Conservation (phyloP, 2,113 vertebrate species). For the Lophochroa leadbeateri region DNA sequence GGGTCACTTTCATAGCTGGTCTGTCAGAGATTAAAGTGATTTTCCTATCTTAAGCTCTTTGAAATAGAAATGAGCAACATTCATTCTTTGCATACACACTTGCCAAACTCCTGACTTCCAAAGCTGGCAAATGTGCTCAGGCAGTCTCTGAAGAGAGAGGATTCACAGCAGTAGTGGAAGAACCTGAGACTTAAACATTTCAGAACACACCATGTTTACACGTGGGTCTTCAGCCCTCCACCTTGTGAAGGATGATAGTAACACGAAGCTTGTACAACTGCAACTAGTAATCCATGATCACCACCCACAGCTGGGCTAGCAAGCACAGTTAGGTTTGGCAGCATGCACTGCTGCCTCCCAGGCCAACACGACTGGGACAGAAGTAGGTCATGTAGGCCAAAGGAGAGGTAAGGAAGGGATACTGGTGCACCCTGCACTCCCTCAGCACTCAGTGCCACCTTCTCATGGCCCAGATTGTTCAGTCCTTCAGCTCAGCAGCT, state of each 20-base stretch:
- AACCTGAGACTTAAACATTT: not conserved
- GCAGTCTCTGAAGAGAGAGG: not conserved
- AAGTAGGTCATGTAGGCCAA: slow-evolving; percentile 6
- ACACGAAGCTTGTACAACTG: not conserved
- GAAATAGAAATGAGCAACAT: slow-evolving; percentile 31
- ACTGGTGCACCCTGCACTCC: not conserved
- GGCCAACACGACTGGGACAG: not conserved
- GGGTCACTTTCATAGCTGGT: not conserved
- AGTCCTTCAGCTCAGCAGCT: not conserved
- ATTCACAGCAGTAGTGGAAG: not conserved
- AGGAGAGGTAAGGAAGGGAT: not conserved
- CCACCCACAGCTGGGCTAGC: not conserved
- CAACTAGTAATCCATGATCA: not conserved
- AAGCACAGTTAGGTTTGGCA: not conserved
- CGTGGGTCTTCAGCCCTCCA: not conserved
- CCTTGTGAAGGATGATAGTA: not conserved
- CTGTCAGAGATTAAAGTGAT: slow-evolving; percentile 11
- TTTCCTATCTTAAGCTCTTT: slow-evolving; percentile 14
- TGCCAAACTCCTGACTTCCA: not conserved
- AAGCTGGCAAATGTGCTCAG: not conserved
- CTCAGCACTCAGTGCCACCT: not conserved
- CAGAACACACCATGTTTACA: not conserved
- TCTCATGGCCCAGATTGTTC: fast-evolving
- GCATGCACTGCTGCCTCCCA: not conserved
- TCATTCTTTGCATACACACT: not conserved